These are phyloP conservation scores for Eulithis testata DNA, from an alignment of 2,888 invertebrate genomes.

Conservation along the genomic window DNA sequence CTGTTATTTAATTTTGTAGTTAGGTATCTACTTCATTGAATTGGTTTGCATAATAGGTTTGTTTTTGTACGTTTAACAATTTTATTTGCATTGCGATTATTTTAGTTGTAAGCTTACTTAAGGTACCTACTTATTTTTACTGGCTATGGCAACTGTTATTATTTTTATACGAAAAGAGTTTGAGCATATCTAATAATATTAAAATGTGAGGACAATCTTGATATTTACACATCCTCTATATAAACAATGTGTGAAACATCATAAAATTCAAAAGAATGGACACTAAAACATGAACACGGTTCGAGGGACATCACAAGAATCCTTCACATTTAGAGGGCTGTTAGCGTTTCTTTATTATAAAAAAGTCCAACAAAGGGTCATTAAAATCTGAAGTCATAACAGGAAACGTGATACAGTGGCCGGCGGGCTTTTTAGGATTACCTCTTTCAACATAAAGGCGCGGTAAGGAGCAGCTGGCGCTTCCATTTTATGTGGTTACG, in stretches of 20 bases:
- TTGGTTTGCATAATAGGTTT: too few species aligned
- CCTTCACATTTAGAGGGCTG: constrained; percentile 65
- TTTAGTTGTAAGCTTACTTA: too few species aligned
- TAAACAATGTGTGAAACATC: constrained; percentile 59
- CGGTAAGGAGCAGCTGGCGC: constrained; percentile 78
- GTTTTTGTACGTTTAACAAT: too few species aligned
- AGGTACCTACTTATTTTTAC: too few species aligned
- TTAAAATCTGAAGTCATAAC: constrained; percentile 83
- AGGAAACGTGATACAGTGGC: constrained; percentile 81
- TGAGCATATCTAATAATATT: not conserved
- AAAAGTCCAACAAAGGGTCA: constrained; percentile 74
- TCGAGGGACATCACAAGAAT: constrained; percentile 58
- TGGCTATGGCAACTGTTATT: too few species aligned
- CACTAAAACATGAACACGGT: constrained; percentile 59
- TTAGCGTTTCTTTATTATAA: constrained; percentile 72
- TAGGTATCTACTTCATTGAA: too few species aligned
- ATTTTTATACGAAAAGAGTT: too few species aligned
- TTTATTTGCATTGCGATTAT: too few species aligned
- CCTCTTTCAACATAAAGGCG: constrained; percentile 80
- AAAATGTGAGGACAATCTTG: constrained; percentile 19
- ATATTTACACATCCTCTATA: constrained; percentile 47
- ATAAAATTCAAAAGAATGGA: constrained; percentile 57
- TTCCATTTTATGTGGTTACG: constrained; percentile 80
- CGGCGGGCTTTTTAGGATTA: constrained; percentile 64
- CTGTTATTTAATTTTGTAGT: too few species aligned